phyloP scores from a whole-genome alignment of 1,140 invertebrate species.

The Macrobrachium nipponense region DNA sequence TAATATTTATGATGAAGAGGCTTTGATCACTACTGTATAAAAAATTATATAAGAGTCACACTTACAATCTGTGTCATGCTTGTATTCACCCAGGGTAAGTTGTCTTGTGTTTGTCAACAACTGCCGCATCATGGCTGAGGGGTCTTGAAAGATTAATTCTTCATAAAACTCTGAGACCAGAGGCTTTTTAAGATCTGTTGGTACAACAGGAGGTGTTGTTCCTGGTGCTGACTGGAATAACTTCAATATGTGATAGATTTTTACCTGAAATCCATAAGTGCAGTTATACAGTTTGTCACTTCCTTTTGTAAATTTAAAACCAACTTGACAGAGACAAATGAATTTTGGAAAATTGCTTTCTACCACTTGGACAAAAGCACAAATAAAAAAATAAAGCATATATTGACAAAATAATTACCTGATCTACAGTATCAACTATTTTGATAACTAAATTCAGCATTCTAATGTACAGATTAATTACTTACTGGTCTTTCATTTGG shows the following conservation, averaged over 20 bases:
- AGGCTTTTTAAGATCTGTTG: slow-evolving; percentile 75
- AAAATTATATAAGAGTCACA: slow-evolving; percentile 20
- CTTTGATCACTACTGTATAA: not conserved
- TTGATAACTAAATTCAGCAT: not conserved
- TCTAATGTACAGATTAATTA: slow-evolving; percentile 63
- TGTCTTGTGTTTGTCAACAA: slow-evolving; percentile 82
- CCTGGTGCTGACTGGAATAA: slow-evolving; percentile 81
- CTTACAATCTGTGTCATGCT: slow-evolving; percentile 93
- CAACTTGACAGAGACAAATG: too few relatives aligned
- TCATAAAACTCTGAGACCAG: slow-evolving; percentile 96
- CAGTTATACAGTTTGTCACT: too few relatives aligned
- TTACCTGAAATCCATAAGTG: slow-evolving; percentile 77
- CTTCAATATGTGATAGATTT: slow-evolving; percentile 95
- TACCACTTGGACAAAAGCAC: not conserved
- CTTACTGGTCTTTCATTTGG: slow-evolving; percentile 93
- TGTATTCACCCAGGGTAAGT: slow-evolving; percentile 80
- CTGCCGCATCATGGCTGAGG: slow-evolving; percentile 92
- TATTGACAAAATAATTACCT: not conserved
- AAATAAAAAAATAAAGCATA: not conserved
- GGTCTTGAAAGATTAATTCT: slow-evolving; percentile 97
- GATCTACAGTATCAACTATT: not conserved
- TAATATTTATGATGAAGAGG: too few relatives aligned
- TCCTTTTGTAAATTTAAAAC: too few relatives aligned
- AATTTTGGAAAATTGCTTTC: too few relatives aligned
- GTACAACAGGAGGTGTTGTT: slow-evolving; percentile 40